Percentiles rank a stretch among this genome's conserved stretches.
Evolutionary conservation across 1,140 invertebrate genomes (phyloP).

Genomic region (Helicorthomorpha holstii): DNA sequence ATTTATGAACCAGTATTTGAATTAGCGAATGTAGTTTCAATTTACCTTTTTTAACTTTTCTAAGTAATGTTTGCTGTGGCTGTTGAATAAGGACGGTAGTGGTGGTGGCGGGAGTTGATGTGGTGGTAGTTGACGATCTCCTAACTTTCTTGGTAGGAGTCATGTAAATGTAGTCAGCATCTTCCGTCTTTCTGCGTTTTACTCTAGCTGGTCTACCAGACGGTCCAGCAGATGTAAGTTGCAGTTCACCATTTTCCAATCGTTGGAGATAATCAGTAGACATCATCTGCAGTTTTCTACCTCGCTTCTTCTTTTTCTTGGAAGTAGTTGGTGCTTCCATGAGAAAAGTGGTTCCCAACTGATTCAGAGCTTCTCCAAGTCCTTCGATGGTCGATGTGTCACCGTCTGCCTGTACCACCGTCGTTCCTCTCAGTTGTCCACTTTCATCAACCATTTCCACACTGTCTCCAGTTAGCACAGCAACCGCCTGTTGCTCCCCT

Average conservation of each 20-base stretch:
- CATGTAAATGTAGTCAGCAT: not conserved
- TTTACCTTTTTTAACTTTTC: no score
- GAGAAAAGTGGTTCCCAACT: not conserved
- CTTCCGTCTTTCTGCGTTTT: not conserved
- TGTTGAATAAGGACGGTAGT: no score
- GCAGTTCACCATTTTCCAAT: not conserved
- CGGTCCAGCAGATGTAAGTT: not conserved
- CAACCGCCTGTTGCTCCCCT: constrained; percentile 24
- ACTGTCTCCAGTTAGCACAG: constrained; percentile 18
- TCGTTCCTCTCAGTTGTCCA: not conserved
- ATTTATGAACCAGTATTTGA: no score
- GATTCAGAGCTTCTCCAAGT: not conserved
- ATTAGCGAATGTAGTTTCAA: no score
- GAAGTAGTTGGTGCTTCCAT: not conserved
- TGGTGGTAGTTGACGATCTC: constrained; percentile 9
- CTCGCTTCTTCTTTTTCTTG: not conserved
- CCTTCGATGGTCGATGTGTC: not conserved
- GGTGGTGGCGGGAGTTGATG: no score
- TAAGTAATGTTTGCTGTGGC: no score
- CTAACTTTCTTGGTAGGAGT: not conserved
- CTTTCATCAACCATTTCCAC: constrained; percentile 7
- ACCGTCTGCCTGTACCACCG: not conserved
- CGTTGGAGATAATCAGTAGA: not conserved
- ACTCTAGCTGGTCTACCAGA: not conserved
- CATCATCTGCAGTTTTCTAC: not conserved